Evolutionary conservation across 2,113 vertebrate species (phyloP).

Genomic region (Cebus imitator): DNA sequence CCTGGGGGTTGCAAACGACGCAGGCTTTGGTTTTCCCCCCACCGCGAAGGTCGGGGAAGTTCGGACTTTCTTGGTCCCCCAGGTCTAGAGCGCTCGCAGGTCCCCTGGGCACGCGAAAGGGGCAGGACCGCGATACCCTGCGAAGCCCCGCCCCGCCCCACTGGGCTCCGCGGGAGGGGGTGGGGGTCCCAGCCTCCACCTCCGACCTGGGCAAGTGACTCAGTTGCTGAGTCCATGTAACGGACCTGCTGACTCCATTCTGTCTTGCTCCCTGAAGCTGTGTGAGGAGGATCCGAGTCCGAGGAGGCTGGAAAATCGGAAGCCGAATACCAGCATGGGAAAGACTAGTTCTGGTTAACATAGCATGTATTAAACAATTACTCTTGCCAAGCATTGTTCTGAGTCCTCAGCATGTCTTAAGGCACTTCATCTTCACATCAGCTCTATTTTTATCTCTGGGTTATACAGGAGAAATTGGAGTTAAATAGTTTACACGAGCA

Average conservation of each 20-base stretch:
- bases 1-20: fast-evolving
- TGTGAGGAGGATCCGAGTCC: not conserved
- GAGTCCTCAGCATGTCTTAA: not conserved
- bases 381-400: not conserved
- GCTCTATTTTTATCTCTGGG: not conserved
- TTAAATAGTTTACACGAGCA: not conserved
- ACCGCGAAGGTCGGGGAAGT: fast-evolving
- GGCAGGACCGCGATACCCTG: fast-evolving
- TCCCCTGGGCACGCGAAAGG: fast-evolving
- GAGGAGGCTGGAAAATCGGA: not conserved
- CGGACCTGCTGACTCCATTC: not conserved
- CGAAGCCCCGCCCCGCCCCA: not conserved
- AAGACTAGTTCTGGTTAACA: not conserved
- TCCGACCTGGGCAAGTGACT: fast-evolving
- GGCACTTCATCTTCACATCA: not conserved
- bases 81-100: fast-evolving
- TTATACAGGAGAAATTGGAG: not conserved
- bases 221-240: not conserved
- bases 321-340: not conserved
- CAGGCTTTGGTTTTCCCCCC: not conserved
- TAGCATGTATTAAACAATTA: too few relatives aligned
- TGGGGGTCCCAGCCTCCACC: not conserved
- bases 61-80: fast-evolving
- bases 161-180: not conserved
- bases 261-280: not conserved